Percentiles rank a stretch among this genome's conserved stretches.
Conservation (phyloP, 2,797 vertebrate genomes). For the Alca torda region DNA sequence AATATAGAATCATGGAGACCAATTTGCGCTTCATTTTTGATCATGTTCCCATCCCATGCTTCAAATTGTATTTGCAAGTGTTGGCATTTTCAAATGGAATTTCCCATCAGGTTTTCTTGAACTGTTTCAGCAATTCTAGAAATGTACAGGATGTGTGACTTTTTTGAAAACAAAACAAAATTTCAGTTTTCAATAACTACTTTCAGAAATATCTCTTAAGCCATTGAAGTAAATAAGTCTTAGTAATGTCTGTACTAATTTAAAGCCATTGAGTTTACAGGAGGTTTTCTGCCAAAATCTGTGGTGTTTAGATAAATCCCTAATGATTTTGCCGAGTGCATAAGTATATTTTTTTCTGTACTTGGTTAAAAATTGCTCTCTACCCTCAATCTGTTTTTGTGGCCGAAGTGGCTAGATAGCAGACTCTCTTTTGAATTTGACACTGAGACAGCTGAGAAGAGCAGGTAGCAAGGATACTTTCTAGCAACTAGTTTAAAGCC, state of each 20-base stretch:
- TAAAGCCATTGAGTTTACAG: not conserved
- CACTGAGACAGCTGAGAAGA: not conserved
- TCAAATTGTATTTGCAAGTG: not conserved
- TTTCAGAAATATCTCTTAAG: not conserved
- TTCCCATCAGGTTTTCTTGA: constrained; percentile 22
- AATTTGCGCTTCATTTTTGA: not conserved
- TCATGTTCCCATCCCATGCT: not conserved
- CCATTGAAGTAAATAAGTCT: not conserved
- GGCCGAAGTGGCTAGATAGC: not conserved
- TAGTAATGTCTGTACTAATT: not conserved
- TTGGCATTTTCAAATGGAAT: constrained; percentile 40
- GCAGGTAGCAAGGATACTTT: not conserved
- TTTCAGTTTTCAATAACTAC: constrained; percentile 6
- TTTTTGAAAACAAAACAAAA: not conserved
- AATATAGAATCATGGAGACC: not conserved
- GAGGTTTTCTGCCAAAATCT: not conserved
- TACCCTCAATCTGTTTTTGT: not conserved
- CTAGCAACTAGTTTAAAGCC: not conserved
- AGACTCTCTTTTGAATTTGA: not conserved
- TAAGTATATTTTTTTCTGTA: not conserved
- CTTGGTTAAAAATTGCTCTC: not conserved
- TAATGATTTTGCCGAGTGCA: not conserved
- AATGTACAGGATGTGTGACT: not conserved
- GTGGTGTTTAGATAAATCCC: not conserved
- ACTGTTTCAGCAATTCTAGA: constrained; percentile 9